Conservation (phyloP, 2,797 vertebrate genomes). For the Gymnodraco acuticeps region DNA sequence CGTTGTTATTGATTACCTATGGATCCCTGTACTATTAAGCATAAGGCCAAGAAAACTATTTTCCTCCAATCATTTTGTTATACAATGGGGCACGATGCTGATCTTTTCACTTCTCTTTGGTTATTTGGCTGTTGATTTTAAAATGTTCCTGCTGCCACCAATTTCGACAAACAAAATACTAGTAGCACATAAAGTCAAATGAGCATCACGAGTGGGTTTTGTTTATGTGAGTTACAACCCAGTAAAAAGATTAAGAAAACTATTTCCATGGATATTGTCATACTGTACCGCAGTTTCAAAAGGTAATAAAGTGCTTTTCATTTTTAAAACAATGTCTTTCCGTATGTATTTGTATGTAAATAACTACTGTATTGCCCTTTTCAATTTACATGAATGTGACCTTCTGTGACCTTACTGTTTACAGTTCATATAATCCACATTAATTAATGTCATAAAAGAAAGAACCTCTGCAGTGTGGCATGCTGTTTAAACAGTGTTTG, state of each 20-base stretch:
- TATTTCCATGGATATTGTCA: background rate
- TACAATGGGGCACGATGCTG: conserved; percentile 3
- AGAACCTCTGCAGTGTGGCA: conserved; percentile 24
- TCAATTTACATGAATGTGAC: background rate
- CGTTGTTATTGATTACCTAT: conserved; percentile 26
- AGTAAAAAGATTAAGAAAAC: background rate
- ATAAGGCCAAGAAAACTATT: background rate
- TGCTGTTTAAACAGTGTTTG: conserved; percentile 37
- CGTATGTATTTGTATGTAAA: background rate
- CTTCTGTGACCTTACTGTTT: conserved; percentile 54
- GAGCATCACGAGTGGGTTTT: background rate
- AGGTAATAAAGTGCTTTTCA: background rate
- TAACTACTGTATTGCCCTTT: background rate
- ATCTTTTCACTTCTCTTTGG: conserved; percentile 15
- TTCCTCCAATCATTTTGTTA: background rate
- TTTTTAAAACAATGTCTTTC: background rate
- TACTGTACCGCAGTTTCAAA: no score
- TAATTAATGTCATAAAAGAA: conserved; percentile 43
- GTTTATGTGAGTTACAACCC: background rate
- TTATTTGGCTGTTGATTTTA: conserved; percentile 23
- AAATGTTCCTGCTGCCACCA: background rate
- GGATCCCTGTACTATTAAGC: background rate
- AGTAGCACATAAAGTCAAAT: background rate
- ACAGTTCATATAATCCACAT: conserved; percentile 57
- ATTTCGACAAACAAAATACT: background rate